Evolutionary conservation across 2,797 vertebrate species (phyloP).

Genomic region (Darevskia nairensis): DNA sequence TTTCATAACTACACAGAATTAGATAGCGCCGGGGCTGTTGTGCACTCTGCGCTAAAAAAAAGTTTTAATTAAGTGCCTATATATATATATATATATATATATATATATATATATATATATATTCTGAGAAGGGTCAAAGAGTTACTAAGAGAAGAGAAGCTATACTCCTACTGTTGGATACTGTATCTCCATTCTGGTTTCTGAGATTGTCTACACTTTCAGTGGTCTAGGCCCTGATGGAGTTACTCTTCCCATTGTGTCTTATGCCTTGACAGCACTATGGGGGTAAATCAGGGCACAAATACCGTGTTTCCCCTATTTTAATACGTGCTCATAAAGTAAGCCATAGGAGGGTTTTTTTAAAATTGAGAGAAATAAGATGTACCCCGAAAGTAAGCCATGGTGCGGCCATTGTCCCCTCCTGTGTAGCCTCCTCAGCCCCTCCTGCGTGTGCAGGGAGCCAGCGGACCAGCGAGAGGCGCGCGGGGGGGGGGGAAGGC

Average conservation of each 20-base stretch:
- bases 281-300: neutral
- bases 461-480: too few relatives aligned
- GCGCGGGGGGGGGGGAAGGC: too few relatives aligned
- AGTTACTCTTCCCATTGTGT: neutral
- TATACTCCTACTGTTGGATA: neutral
- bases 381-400: too few relatives aligned
- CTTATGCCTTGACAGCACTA: neutral
- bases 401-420: too few relatives aligned
- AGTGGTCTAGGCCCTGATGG: neutral
- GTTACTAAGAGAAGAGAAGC: neutral
- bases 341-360: too few relatives aligned
- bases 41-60: neutral
- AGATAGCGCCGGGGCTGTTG: neutral
- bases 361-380: too few relatives aligned
- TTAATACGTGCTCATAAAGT: too few relatives aligned
- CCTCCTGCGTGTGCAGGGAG: too few relatives aligned
- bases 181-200: neutral
- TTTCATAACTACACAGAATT: neutral
- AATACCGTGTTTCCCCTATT: neutral
- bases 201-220: neutral
- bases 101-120: too few relatives aligned
- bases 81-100: too few relatives aligned
- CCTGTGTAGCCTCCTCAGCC: too few relatives aligned
- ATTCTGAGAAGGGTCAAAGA: neutral
- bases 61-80: neutral